phyloP scores from a whole-genome alignment of 2,113 vertebrate species.

The Paracanthobrama guichenoti region DNA sequence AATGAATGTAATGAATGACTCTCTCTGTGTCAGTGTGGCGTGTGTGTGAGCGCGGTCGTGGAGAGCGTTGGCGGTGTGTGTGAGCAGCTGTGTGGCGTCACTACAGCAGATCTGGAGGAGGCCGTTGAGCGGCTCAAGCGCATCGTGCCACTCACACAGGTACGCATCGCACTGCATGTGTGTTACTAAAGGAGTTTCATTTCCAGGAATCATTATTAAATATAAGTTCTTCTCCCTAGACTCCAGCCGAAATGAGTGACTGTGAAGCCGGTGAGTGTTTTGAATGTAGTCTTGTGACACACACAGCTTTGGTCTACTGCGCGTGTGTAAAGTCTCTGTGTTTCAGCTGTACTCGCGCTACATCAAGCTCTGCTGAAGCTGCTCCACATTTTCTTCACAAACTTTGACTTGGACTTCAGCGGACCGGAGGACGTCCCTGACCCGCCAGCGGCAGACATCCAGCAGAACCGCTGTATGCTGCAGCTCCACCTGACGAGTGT shows the following conservation, averaged over 20 bases:
- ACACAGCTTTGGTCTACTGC: not conserved
- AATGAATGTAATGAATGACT: not conserved
- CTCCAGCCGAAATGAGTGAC: slow-evolving; percentile 53
- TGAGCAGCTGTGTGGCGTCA: slow-evolving; percentile 68
- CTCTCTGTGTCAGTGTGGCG: slow-evolving; percentile 52
- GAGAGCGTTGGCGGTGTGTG: slow-evolving; percentile 62
- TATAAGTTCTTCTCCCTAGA: slow-evolving; percentile 56
- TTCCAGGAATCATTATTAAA: not conserved
- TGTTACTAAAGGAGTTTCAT: not conserved
- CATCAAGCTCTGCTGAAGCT: slow-evolving; percentile 64
- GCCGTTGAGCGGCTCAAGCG: slow-evolving; percentile 64
- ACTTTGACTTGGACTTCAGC: slow-evolving; percentile 71
- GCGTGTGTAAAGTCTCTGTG: slow-evolving; percentile 5
- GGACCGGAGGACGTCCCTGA: not conserved
- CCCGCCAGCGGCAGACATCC: slow-evolving; percentile 39
- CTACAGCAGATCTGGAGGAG: slow-evolving; percentile 67
- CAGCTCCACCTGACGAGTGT: slow-evolving; percentile 66
- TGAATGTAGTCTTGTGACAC: not conserved
- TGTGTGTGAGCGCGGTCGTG: slow-evolving; percentile 49
- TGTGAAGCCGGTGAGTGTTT: slow-evolving; percentile 67
- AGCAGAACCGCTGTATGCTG: slow-evolving; percentile 58
- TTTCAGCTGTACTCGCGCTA: slow-evolving; percentile 66
- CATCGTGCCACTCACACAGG: slow-evolving; percentile 59
- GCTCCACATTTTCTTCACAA: slow-evolving; percentile 71
- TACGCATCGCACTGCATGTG: slow-evolving; percentile 46